phyloP scores from a whole-genome alignment of 2,113 vertebrate genomes.

The Cygnus buccinator region DNA sequence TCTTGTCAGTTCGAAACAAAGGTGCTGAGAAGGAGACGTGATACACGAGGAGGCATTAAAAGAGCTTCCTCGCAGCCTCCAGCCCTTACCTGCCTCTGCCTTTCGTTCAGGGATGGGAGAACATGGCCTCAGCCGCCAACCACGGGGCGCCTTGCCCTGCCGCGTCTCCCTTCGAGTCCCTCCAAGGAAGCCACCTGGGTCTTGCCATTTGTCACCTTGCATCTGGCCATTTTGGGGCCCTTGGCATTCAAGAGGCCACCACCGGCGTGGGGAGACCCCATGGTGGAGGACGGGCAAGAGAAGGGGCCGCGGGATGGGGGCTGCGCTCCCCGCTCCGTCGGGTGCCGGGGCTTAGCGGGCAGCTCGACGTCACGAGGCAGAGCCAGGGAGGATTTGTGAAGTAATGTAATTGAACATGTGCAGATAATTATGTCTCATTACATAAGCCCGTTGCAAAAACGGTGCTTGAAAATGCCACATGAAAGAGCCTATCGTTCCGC shows the following conservation, averaged over 20 bases:
- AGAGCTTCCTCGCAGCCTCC: not conserved
- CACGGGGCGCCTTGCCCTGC: not conserved
- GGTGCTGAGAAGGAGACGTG: not conserved
- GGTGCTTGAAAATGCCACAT: conserved; percentile 69
- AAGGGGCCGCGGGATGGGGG: not conserved
- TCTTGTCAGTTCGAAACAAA: not conserved
- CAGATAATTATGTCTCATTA: conserved; percentile 77
- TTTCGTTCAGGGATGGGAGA: not conserved
- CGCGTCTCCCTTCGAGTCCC: not conserved
- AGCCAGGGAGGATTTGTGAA: conserved; percentile 73
- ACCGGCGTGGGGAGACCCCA: accelerated
- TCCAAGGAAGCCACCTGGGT: not conserved
- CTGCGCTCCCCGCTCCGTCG: not conserved
- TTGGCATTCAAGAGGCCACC: accelerated
- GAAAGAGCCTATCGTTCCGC: conserved; percentile 71
- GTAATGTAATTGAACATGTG: conserved; percentile 76
- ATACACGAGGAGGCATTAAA: not conserved
- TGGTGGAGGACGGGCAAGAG: not conserved
- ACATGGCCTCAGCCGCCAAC: not conserved
- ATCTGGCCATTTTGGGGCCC: accelerated
- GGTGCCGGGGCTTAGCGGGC: not conserved
- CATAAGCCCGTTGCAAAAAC: conserved; percentile 67
- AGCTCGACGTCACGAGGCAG: conserved; percentile 59
- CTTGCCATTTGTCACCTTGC: not conserved
- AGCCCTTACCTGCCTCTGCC: not conserved